Evolutionary conservation across 2,888 invertebrate genomes (phyloP).

Genomic region (Girardia tigrina): DNA sequence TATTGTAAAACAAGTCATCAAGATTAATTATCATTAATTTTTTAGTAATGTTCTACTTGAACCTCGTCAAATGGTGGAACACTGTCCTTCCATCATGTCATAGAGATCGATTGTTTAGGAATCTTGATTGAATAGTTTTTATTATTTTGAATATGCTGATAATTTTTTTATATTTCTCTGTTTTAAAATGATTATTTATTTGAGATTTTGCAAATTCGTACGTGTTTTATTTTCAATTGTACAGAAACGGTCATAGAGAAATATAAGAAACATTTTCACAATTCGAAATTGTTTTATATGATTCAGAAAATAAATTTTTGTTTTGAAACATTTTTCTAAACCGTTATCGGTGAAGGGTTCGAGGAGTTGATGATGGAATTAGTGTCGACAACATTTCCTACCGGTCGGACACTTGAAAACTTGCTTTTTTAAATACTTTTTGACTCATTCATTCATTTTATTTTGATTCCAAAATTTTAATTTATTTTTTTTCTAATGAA

Average conservation of each 20-base stretch:
- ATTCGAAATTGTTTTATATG: not conserved
- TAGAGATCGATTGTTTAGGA: not conserved
- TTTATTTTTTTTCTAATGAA: too few species aligned
- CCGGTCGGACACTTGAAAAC: too few species aligned
- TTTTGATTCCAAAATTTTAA: too few species aligned
- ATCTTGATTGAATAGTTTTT: conserved; percentile 9
- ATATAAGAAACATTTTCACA: not conserved
- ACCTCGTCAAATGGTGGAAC: not conserved
- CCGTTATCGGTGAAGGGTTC: too few species aligned
- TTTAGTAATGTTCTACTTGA: not conserved
- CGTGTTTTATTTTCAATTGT: conserved; percentile 4
- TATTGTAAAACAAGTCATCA: not conserved
- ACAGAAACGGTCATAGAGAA: conserved; percentile 7
- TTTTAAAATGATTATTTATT: conserved; percentile 23
- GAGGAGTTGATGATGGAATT: too few species aligned
- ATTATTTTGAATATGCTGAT: conserved; percentile 19
- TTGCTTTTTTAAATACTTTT: too few species aligned
- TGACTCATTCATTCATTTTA: too few species aligned
- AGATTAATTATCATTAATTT: not conserved
- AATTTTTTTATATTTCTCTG: conserved; percentile 21
- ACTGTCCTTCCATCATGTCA: not conserved
- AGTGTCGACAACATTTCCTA: too few species aligned
- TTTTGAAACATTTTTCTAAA: too few species aligned
- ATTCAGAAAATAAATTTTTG: too few species aligned
- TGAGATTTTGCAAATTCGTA: conserved; percentile 2